Evolutionary conservation across 2,113 vertebrate genomes (phyloP), one percentile per base, ranked within the genome.

Genomic region (Dolichallabes microphthalmus): DNA sequence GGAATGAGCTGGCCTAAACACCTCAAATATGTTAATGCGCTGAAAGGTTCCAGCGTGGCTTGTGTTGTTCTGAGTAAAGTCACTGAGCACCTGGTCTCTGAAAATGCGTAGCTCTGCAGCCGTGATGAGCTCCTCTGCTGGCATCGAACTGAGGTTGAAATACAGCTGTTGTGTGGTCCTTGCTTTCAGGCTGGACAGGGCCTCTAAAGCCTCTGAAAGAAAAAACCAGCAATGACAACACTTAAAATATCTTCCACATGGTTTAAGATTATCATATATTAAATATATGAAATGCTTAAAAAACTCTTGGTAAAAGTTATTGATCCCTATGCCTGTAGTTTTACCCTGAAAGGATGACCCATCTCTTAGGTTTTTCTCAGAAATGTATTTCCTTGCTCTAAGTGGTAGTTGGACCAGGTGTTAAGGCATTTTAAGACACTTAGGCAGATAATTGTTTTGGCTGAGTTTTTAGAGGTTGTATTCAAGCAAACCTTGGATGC

Each of bases 21-120:
- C 96, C 95, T 99, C 98, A 92, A 97, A 99, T 95, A 99, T 96
- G 96, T 99, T 99, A 94, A 99, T 98, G 86, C 98, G 96, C 88
- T 99, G 97, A 90, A 95, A 92, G 90, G 96, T 95, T 74, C 94
- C 94, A 86, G 91, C 90, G 74, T 89, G 91, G 82, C 91, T 93
- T 90, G 92, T 93, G 88, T 90, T 93, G 84, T 93, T 76, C 88
- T 90, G 82, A 86, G 90, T 90, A 81, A 93, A 27, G 81, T 92
- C 86, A 89, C 94, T 95, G 77, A 95, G 94, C 86, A 98, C 95
- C 93, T 97, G 96, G 86, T 98, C 93, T 89, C 98, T 97, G 94
- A 96, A 99, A 92, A 99, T 94, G 81, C 98, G 96, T 30, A 99
- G 96, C 93, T 99, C 98, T 45, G 98, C 98, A 60, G 97, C 98